phyloP scores from a whole-genome alignment of 1,140 invertebrate species.

The Diabrotica undecimpunctata region DNA sequence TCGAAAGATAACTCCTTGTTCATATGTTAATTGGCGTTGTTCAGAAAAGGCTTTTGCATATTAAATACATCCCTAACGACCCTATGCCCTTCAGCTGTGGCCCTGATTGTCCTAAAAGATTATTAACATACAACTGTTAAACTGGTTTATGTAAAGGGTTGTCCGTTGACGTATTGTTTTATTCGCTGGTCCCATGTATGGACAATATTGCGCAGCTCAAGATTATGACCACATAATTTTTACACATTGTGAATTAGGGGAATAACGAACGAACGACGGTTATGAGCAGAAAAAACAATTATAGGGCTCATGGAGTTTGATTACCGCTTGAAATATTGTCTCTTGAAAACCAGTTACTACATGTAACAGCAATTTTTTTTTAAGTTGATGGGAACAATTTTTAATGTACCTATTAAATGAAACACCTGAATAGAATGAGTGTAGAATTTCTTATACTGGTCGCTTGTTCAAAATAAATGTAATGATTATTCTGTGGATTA shows the following conservation, averaged over 20 bases:
- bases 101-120: slow-evolving; percentile 10
- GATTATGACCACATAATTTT: slow-evolving; percentile 14
- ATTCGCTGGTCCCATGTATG: neutral
- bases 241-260: slow-evolving; percentile 8
- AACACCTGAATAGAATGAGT: no score
- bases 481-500: no score
- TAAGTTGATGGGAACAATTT: no score
- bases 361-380: no score
- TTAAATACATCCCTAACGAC: slow-evolving; percentile 19
- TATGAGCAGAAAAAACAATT: slow-evolving; percentile 7
- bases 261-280: neutral
- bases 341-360: no score
- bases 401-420: no score
- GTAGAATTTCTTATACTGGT: no score
- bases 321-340: neutral
- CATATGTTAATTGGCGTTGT: slow-evolving; percentile 30
- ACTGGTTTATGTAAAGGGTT: slow-evolving; percentile 15
- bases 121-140: slow-evolving; percentile 18
- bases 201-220: neutral
- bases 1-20: slow-evolving; percentile 1
- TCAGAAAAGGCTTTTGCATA: slow-evolving; percentile 22
- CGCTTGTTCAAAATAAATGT: no score
- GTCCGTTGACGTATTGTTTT: slow-evolving; percentile 16
- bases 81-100: neutral
- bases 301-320: neutral